Evolutionary conservation across 2,113 vertebrate species (phyloP).

Genomic region (Oostethus manadensis): DNA sequence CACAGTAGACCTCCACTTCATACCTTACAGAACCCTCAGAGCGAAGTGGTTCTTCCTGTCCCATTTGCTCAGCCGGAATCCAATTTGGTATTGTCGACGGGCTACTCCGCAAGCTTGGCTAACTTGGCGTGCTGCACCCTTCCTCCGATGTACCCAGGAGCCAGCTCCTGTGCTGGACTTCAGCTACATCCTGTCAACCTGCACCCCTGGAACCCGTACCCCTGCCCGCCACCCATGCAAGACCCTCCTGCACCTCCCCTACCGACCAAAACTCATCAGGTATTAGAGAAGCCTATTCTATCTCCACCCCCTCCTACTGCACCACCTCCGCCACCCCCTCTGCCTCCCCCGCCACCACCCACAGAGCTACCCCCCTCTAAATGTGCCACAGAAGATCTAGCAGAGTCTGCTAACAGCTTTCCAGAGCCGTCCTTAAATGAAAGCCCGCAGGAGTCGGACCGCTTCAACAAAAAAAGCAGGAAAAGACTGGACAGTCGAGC

Average conservation of each 20-base stretch:
- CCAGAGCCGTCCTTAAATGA: conserved; percentile 90
- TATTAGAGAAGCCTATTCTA: conserved; percentile 84
- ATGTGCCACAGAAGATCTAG: conserved; percentile 80
- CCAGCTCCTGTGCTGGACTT: conserved; percentile 87
- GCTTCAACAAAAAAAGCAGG: conserved; percentile 88
- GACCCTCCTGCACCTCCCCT: conserved; percentile 76
- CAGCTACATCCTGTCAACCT: conserved; percentile 88
- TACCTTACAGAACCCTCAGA: conserved; percentile 79
- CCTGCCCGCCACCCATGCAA: conserved; percentile 83
- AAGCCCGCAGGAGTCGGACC: conserved; percentile 90
- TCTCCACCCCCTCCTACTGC: conserved; percentile 67
- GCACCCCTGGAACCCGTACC: conserved; percentile 91
- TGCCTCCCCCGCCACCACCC: conserved; percentile 77
- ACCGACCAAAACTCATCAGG: conserved; percentile 80
- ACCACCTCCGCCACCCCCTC: conserved; percentile 68
- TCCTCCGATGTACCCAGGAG: conserved; percentile 89
- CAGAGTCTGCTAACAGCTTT: conserved; percentile 86
- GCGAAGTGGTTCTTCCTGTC: conserved; percentile 76
- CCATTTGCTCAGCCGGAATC: conserved; percentile 86
- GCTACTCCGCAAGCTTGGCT: conserved; percentile 82
- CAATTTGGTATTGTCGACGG: conserved; percentile 79
- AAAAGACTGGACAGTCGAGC: conserved; percentile 90
- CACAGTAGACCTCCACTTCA: conserved; percentile 78
- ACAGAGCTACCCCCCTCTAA: conserved; percentile 80
- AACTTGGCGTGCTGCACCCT: conserved; percentile 83